These are phyloP conservation scores for Channallabes apus DNA, from an alignment of 2,797 vertebrate genomes.

Conservation along the genomic window DNA sequence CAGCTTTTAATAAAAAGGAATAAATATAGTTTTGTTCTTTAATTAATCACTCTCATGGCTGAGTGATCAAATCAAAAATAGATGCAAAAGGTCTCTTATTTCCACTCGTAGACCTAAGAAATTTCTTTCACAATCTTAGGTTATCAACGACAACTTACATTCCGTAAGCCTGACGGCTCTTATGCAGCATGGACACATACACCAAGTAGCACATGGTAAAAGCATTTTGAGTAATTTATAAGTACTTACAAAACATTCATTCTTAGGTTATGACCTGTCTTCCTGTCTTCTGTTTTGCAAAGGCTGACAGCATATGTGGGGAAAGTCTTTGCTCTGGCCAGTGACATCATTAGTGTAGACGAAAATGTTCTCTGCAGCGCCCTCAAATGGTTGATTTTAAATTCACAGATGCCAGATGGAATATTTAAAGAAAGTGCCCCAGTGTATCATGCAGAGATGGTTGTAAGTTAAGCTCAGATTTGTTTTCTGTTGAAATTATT, in stretches of 20 bases:
- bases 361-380: slow-evolving; percentile 71
- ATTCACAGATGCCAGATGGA: slow-evolving; percentile 73
- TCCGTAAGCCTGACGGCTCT: slow-evolving; percentile 42
- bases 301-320: slow-evolving; percentile 70
- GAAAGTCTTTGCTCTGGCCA: slow-evolving; percentile 80
- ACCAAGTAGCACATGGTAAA: too few relatives aligned
- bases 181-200: slow-evolving; percentile 44
- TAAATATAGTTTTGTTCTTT: too few relatives aligned
- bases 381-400: slow-evolving; percentile 79
- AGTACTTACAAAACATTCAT: too few relatives aligned
- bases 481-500: neutral
- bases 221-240: too few relatives aligned
- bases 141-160: slow-evolving; percentile 34
- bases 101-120: too few relatives aligned
- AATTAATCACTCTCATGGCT: too few relatives aligned
- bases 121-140: neutral
- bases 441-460: slow-evolving; percentile 67
- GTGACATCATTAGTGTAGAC: slow-evolving; percentile 54
- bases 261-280: too few relatives aligned
- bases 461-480: slow-evolving; percentile 59
- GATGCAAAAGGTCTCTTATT: too few relatives aligned
- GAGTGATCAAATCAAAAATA: too few relatives aligned
- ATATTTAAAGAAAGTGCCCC: slow-evolving; percentile 70
- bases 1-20: too few relatives aligned
- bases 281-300: neutral